phyloP scores from a whole-genome alignment of 2,888 invertebrate species.

The Parnassius glacialis region DNA sequence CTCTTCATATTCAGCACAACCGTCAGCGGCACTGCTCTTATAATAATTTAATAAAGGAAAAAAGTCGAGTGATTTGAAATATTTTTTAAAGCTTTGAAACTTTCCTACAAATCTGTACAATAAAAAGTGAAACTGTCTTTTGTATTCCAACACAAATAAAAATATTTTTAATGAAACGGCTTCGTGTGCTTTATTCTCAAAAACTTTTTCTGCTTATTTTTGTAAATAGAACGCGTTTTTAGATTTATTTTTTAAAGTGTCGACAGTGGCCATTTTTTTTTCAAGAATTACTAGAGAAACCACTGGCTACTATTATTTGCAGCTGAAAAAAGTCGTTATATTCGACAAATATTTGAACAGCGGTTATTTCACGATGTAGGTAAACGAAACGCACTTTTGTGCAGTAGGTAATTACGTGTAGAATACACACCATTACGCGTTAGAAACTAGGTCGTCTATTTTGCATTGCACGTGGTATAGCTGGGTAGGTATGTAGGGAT shows the following conservation, averaged over 20 bases:
- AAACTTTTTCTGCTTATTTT: not conserved
- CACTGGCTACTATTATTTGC: not conserved
- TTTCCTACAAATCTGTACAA: too few species aligned
- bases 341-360: conserved; percentile 7
- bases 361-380: not conserved
- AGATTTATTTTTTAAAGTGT: not conserved
- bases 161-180: not conserved
- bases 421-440: conserved; percentile 46
- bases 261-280: not conserved
- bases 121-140: not conserved
- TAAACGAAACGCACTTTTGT: conserved; percentile 7
- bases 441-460: conserved; percentile 44
- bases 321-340: not conserved
- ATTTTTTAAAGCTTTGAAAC: too few species aligned
- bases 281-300: not conserved
- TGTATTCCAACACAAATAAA: not conserved
- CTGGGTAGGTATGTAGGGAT: not conserved
- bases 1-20: too few species aligned
- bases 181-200: not conserved
- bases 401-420: conserved; percentile 34
- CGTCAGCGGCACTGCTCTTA: too few species aligned
- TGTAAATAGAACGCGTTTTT: conserved; percentile 2
- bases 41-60: not conserved
- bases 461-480: conserved; percentile 8
- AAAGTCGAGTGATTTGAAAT: not conserved